Evolutionary conservation across 2,113 vertebrate genomes (phyloP), one percentile per base, ranked within the genome.

Genomic region (Origma solitaria): DNA sequence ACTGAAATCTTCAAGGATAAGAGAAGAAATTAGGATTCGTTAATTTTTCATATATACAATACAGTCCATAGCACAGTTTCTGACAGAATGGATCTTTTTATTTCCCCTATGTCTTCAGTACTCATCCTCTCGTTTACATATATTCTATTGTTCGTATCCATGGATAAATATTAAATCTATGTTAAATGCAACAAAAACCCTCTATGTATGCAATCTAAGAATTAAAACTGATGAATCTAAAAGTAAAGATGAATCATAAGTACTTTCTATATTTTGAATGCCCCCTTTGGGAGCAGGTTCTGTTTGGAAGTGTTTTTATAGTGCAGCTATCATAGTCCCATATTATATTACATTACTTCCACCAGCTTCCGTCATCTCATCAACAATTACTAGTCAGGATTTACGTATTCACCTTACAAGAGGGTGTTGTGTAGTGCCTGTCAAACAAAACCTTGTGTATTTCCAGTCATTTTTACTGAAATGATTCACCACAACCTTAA

Each of bases 1-100:
- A 99, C 24, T 98, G 99, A 97, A 99, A 99, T 97, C 99, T 99
- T 93, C 22, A 94, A 93, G 45, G 64, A 58, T 35, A 93, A 90
- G n/a, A 82, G 30, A 96, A 86, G 17, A 44, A 89, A 69, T 28
- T 12, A 54, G 45, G 53, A 53, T 79, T 87, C 89, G 4, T 80
- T 72, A 21, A 64, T 73, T 90, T 73, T 86, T 80, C 19, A 51
- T 27, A 35, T 25, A 60, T 70, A 6, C 16, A 82, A 7, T 38
- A 53, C 1, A 72, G 49, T 18, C 30, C 44, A 37, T 30, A 78
- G 12, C 25, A 93, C 24, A 69, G 13, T 56, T 71, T 56, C 68
- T 81, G 22, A 20, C 47, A 82, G 44, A 85, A 79, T 6, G 19
- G 45, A 61, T 65, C 4, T 16, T 84, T 57, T 54, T n/a, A 18